These are phyloP conservation scores for Dendrolimus punctatus DNA, from an alignment of 1,140 invertebrate species.

Conservation along the genomic window DNA sequence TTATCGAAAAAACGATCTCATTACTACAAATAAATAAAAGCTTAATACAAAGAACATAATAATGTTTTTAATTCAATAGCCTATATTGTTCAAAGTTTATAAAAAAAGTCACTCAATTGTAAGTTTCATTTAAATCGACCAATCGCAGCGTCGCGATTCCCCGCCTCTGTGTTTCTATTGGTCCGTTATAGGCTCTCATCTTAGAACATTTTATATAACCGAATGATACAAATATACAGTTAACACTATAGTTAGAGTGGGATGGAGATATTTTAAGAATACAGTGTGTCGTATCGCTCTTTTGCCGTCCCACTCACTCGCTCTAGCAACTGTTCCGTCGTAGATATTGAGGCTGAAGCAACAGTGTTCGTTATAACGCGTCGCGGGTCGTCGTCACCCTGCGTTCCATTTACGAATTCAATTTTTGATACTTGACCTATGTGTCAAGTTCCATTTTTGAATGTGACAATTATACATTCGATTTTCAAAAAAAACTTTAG, in stretches of 20 bases:
- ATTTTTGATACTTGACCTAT: no score
- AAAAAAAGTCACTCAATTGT: slow-evolving; percentile 57
- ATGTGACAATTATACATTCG: no score
- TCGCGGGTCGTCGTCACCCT: slow-evolving; percentile 28
- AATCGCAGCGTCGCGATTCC: slow-evolving; percentile 45
- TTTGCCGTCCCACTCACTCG: slow-evolving; percentile 31
- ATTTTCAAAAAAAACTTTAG: no score
- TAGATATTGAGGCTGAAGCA: slow-evolving; percentile 34
- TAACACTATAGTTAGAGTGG: slow-evolving; percentile 47
- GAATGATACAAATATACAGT: slow-evolving; percentile 68
- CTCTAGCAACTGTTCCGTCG: slow-evolving; percentile 43
- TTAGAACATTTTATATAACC: slow-evolving; percentile 69
- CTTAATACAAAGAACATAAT: slow-evolving; percentile 32
- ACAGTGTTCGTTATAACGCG: slow-evolving; percentile 48
- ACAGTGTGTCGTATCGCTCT: slow-evolving; percentile 60
- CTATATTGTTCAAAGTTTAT: slow-evolving; percentile 32
- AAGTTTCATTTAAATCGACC: slow-evolving; percentile 49
- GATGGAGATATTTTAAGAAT: slow-evolving; percentile 37
- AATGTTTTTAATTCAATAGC: slow-evolving; percentile 62
- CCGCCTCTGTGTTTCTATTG: not conserved
- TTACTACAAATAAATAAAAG: no score
- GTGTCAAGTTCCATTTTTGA: no score
- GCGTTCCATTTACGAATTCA: slow-evolving; percentile 12
- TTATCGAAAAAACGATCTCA: no score
- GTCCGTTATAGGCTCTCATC: slow-evolving; percentile 24